Base-by-base conservation (phyloP, 2,888 invertebrate genomes). In the Eugnorisma glareosa region DNA sequence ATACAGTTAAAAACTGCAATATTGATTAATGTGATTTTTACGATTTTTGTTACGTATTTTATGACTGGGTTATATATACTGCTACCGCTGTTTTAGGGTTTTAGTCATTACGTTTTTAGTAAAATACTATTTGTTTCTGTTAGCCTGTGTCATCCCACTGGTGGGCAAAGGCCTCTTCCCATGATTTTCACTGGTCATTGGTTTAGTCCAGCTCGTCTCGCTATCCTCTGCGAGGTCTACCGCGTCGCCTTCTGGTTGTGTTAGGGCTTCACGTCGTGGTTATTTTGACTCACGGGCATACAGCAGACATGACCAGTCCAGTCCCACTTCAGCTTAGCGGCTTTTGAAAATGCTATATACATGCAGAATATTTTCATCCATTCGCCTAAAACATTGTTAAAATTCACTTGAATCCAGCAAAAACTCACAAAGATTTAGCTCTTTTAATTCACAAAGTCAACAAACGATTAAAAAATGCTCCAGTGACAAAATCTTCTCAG, bases 1-100 rank as follows among this genome's bases (percentile, higher is more conserved):
- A 59, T 61, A 64, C 57, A 24, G 67, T 64, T 57, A 61, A 73
- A 79, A 85, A 64, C 54, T 81, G 70, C 82, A 76, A 24, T 54
- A 76, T 73, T 83, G 75, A 85, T 73, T 24, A 51, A 73, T 73
- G 54, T 54, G 5, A 61, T 73, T 67, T 82, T 85, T 66, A 81
- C n/a, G 54, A 28, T 61, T 64, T 69, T 63, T 67, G 43, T 69
- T 59, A 63, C 24, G 10, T 63, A 28, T 69, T 80, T 81, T 73
- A 73, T 24, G 61, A 2, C 45, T 64, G 28, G n/a, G n/a, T n/a
- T 67, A 40, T n/a, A n/a, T n/a, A 10, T 40, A 57, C 2, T 45
- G 54, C 48, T 51, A 43, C 43, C 67, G 37, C 68, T 67, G 72
- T 3, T n/a, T 54, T 28, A 51, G 6, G 15, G 13, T 28, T 67